Conservation (phyloP, 1,140 invertebrate genomes). For the Aphelenchoides avenae region DNA sequence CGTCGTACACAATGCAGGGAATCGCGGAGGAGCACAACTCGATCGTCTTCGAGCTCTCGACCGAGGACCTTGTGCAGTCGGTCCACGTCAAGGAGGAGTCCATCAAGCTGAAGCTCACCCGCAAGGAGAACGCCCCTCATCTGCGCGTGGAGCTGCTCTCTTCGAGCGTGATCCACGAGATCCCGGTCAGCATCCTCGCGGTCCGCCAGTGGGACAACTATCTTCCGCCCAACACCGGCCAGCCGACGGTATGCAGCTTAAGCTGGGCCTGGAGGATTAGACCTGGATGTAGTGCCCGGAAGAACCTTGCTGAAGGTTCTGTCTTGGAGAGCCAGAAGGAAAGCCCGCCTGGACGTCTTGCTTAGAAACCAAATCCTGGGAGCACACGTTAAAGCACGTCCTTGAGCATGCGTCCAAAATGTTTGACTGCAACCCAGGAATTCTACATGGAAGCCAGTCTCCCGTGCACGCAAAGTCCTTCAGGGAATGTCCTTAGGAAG, state of each 20-base stretch:
- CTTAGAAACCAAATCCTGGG: too few relatives aligned
- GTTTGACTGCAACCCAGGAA: too few relatives aligned
- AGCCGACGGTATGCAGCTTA: neutral
- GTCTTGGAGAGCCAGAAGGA: too few relatives aligned
- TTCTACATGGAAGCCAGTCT: neutral
- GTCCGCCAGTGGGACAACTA: slow-evolving; percentile 20
- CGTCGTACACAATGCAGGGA: slow-evolving; percentile 16
- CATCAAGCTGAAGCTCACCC: slow-evolving; percentile 17
- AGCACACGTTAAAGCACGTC: neutral
- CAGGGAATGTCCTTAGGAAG: too few relatives aligned
- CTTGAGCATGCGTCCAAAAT: neutral
- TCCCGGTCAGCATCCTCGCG: slow-evolving; percentile 15
- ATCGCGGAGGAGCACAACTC: slow-evolving; percentile 20
- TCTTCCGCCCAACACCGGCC: slow-evolving; percentile 19
- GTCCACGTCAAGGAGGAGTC: slow-evolving; percentile 9
- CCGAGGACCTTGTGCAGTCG: slow-evolving; percentile 14
- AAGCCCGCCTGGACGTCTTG: too few relatives aligned
- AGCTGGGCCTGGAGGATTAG: neutral
- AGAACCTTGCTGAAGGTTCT: slow-evolving; percentile 12
- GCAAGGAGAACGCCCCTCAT: slow-evolving; percentile 16
- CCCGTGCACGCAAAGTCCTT: too few relatives aligned
- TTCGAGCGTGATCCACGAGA: slow-evolving; percentile 18
- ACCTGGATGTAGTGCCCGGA: slow-evolving; percentile 6
- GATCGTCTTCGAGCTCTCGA: slow-evolving; percentile 25
- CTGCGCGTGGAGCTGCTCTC: slow-evolving; percentile 14